A percentile compares a stretch with the other conserved stretches of the same genome.
phyloP scores from a whole-genome alignment of 2,797 vertebrate genomes.

The Mormyrus hasselquistii region DNA sequence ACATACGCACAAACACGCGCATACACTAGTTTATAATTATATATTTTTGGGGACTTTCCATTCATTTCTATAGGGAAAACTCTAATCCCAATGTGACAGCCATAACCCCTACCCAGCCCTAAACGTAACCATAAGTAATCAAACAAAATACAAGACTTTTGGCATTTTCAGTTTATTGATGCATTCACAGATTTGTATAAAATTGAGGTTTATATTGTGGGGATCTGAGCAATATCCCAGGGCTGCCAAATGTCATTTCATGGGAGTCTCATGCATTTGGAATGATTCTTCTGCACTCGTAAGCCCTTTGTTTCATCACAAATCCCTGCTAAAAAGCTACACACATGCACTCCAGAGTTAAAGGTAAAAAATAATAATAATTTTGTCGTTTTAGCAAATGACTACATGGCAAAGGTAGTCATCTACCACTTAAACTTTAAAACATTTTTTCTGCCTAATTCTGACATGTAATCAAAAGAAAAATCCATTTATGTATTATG shows the following conservation, averaged over 20 bases:
- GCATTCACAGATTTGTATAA: not conserved
- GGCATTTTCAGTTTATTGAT: not conserved
- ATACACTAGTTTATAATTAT: not conserved
- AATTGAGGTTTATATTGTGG: not conserved
- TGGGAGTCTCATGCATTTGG: not conserved
- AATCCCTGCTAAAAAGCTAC: not conserved
- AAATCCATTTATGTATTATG: not conserved
- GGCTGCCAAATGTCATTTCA: not conserved
- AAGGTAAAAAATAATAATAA: not conserved
- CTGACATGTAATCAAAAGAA: not conserved
- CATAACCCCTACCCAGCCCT: not conserved
- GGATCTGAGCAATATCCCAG: not conserved
- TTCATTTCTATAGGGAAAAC: not conserved
- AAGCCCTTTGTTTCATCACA: not conserved
- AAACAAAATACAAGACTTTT: not conserved
- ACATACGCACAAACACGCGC: not conserved
- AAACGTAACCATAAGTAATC: not conserved
- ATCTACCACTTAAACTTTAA: not conserved
- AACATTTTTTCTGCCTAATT: not conserved
- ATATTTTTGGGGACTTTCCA: not conserved
- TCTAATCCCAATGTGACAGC: not conserved
- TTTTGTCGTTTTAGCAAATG: not conserved
- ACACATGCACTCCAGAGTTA: not conserved
- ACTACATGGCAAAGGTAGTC: not conserved
- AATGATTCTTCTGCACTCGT: not conserved